Base-by-base conservation (phyloP, 2,797 vertebrate genomes). In the Novumbra hubbsi region DNA sequence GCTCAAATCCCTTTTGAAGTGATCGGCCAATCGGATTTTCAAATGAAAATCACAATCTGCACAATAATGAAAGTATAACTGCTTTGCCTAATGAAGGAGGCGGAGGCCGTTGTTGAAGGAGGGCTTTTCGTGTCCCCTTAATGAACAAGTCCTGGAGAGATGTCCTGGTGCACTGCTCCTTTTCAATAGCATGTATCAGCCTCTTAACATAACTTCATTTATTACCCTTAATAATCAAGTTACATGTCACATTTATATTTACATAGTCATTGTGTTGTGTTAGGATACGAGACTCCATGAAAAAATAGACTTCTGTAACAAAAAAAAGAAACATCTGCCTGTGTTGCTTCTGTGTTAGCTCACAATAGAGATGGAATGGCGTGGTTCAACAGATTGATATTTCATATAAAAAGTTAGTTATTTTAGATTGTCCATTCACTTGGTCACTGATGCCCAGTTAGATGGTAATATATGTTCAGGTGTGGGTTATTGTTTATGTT, bases 1-100 rank as follows among this genome's bases (percentile, higher is more conserved):
- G 85, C 83, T 91, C 93, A 91, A 88, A 95, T 94, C 95, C 92
- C 93, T 94, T 98, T 98, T 98, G 95, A 97, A 96, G 95, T 96
- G 93, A 94, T 93, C 91, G 93, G 88, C 93, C 88, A 94, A 97
- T 96, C 96, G 97, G 94, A 96, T 97, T 96, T 97, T 97, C 94
- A 96, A 97, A 97, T 97, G 92, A 92, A 94, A 92, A 88, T 87
- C 92, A 83, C 91, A 93, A 94, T 96, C 95, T 96, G 92, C 95
- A 95, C 96, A 96, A 97, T 96, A 96, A 97, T 94, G 90, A 92
- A 92, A 84, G 89, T 93, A 88, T 90, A 92, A 91, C 92, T 89
- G 90, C 87, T 88, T 88, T 86, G 92, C 84, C 89, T 94, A 93
- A 94, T 93, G 92, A 94, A 93, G 90, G 88, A 90, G 90, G 86